These are phyloP conservation scores for Catostomus latipinnis DNA, from an alignment of 2,797 vertebrate genomes.

Conservation along the genomic window DNA sequence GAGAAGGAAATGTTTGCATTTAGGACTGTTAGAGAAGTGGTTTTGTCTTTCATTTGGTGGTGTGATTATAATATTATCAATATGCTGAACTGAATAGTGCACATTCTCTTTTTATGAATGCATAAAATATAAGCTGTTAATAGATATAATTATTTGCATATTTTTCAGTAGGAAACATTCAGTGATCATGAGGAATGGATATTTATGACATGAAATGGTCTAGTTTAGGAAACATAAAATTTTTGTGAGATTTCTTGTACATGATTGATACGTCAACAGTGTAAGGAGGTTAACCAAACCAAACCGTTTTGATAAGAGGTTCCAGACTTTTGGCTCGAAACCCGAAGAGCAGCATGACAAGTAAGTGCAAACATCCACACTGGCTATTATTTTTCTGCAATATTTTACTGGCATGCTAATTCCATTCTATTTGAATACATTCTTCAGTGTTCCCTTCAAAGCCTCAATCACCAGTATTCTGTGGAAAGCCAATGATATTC, in stretches of 20 bases:
- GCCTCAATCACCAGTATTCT: slow-evolving; percentile 74
- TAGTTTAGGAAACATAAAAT: too few relatives aligned
- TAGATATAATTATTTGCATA: background rate
- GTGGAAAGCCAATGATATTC: slow-evolving; percentile 76
- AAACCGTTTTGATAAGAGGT: slow-evolving; percentile 64
- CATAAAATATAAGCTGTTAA: background rate
- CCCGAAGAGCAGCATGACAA: slow-evolving; percentile 60
- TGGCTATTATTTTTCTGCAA: too few relatives aligned
- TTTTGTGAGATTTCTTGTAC: too few relatives aligned
- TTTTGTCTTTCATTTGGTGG: background rate
- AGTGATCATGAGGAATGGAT: background rate
- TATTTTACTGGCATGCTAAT: background rate
- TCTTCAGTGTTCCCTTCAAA: slow-evolving; percentile 75
- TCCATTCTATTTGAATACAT: background rate
- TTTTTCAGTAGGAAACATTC: background rate
- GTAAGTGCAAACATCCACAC: slow-evolving; percentile 70
- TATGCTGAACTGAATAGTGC: background rate
- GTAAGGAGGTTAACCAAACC: slow-evolving; percentile 57
- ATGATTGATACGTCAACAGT: background rate
- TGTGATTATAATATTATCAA: background rate
- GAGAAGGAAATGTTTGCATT: background rate
- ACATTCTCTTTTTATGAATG: too few relatives aligned
- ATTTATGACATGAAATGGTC: background rate
- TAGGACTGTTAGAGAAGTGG: slow-evolving; percentile 20
- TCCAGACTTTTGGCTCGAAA: slow-evolving; percentile 76